These are phyloP conservation scores for Pteruthius melanotis DNA, from an alignment of 2,113 vertebrate genomes.

Conservation along the genomic window DNA sequence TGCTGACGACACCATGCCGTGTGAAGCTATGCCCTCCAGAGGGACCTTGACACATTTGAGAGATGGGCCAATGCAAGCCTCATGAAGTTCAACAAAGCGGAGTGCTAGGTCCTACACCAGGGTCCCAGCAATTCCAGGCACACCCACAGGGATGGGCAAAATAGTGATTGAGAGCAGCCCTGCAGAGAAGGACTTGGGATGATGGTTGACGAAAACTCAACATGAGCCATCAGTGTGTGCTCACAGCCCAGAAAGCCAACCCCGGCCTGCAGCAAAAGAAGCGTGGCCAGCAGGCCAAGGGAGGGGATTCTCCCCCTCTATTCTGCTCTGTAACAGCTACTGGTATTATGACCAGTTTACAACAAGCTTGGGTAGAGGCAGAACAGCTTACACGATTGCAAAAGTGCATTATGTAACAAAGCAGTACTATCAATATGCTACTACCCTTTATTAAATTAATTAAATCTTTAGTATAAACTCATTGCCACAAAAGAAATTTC, in stretches of 20 bases:
- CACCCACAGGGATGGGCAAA: neutral
- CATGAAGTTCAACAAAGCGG: neutral
- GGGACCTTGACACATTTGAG: fast-evolving
- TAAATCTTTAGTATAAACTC: neutral
- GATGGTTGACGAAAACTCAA: neutral
- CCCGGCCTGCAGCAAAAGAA: neutral
- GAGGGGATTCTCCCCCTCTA: neutral
- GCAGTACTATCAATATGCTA: neutral
- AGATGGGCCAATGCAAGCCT: neutral
- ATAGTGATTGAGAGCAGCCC: neutral
- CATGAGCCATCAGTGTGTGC: neutral
- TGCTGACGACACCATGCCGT: fast-evolving
- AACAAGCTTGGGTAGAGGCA: neutral
- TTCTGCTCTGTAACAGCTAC: neutral
- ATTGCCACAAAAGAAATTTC: slow-evolving; percentile 86
- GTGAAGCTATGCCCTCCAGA: neutral
- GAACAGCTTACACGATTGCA: neutral
- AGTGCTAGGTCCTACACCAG: too few relatives aligned
- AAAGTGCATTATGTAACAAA: neutral
- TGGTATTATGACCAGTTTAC: neutral
- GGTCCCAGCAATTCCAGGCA: neutral
- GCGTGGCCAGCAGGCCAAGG: neutral
- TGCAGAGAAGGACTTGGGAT: neutral
- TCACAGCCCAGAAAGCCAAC: neutral
- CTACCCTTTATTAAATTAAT: slow-evolving; percentile 30